Percentiles rank a stretch among this genome's conserved stretches.
Conservation (phyloP, 1,140 invertebrate species). For the Tribolium castaneum region DNA sequence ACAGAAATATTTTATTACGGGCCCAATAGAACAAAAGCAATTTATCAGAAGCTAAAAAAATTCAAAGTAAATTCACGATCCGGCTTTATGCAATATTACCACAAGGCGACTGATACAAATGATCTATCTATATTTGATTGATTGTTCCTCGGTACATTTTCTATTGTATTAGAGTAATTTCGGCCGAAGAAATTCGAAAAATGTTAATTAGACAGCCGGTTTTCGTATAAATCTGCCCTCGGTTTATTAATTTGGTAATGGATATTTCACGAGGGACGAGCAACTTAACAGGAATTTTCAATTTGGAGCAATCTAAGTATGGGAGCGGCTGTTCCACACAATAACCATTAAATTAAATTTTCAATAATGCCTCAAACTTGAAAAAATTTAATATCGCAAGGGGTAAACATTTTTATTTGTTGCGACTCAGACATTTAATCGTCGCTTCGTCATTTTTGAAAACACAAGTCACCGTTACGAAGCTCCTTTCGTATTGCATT, state of each 20-base stretch:
- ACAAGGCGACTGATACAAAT: conserved; percentile 10
- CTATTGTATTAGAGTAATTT: background rate
- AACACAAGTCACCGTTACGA: conserved; percentile 35
- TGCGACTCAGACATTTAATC: background rate
- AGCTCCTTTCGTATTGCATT: conserved; percentile 39
- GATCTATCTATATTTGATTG: conserved; percentile 10
- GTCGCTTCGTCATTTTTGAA: conserved; percentile 3
- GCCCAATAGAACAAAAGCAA: background rate
- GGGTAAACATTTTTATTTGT: conserved; percentile 21
- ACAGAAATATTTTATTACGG: background rate
- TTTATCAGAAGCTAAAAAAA: background rate
- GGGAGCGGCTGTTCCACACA: conserved; percentile 43
- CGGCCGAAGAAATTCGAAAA: background rate
- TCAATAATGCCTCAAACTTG: conserved; percentile 40
- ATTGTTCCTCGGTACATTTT: background rate
- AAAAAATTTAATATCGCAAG: background rate
- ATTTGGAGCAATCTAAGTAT: conserved; percentile 45
- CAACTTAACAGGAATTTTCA: conserved; percentile 51
- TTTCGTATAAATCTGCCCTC: background rate
- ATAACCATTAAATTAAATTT: conserved; percentile 44
- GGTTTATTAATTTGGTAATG: conserved; percentile 42
- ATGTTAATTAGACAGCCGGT: background rate
- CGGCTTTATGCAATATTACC: background rate
- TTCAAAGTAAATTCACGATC: background rate
- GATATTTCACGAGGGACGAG: conserved; percentile 35